Conservation (phyloP, 2,797 vertebrate species). For the Rhabdophis nuchalis region DNA sequence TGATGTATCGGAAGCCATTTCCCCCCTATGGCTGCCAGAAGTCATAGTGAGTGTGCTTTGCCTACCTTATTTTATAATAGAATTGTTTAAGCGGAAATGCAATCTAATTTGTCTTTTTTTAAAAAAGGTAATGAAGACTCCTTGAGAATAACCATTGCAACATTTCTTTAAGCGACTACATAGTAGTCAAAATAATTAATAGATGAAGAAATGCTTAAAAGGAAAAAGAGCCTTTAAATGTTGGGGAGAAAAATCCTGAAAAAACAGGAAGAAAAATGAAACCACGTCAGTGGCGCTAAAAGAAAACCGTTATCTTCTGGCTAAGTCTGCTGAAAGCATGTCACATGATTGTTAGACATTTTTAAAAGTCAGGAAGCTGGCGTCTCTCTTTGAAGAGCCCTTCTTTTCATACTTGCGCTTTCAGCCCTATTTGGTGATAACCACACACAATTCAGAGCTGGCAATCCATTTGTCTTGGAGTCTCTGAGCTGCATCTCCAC, state of each 20-base stretch:
- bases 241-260: conserved; percentile 1
- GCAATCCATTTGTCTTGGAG: not conserved
- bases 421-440: not conserved
- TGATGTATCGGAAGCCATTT: not conserved
- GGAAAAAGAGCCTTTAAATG: not conserved
- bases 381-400: not conserved
- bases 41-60: not conserved
- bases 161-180: conserved; percentile 24
- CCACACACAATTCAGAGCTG: not conserved
- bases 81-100: conserved; percentile 34
- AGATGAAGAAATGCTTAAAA: conserved; percentile 35
- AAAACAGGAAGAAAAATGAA: conserved; percentile 19
- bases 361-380: not conserved
- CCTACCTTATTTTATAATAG: conserved; percentile 3
- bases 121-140: not conserved
- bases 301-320: not conserved
- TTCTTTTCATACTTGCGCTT: not conserved
- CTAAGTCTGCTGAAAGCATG: not conserved
- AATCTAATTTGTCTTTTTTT: not conserved
- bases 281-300: not conserved
- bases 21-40: not conserved
- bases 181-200: conserved; percentile 17
- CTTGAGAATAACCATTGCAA: not conserved
- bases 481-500: not conserved
- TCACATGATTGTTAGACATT: not conserved